Evolutionary conservation across 2,113 vertebrate species (phyloP), one percentile per base, ranked within the genome.

Genomic region (Archilochus colubris): DNA sequence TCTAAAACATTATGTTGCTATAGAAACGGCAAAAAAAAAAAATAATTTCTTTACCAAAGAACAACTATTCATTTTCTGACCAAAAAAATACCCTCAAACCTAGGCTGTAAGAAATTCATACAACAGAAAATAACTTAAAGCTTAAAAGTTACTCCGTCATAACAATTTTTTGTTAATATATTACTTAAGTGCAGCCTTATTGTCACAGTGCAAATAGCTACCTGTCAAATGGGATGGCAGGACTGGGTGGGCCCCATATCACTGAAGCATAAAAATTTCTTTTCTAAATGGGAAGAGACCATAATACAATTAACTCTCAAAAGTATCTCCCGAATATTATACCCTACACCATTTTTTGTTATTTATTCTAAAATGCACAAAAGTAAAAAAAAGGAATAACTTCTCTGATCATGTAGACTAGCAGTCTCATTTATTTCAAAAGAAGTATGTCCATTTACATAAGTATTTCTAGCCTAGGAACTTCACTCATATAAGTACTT

Each of bases 1-100:
- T 93, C 81, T 89, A 72, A 93, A 93, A 93, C 75, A 94, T 92
- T 74, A 88, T 22, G 72, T 96, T 97, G 92, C 98, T 91, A 93
- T 9, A 91, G 96, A 82, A 97, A 97, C 89, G 36, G 19, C 74
- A 92, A 89, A 93, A 96, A 64, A 15, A 51, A 76, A 15, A 51
- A 76, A 63, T 67, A 0, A 75, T 86, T 72, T 86, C 7, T 62
- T 89, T 74, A 74, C 79, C 58, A 68, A 93, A 87, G 38, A 87
- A 62, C 80, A 67, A 72, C 77, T 79, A 43, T n/a, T 48, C 25
- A 28, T 81, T 96, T 94, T 93, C 43, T 46, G 17, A 76, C 24
- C 30, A 62, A 86, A 88, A 90, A 46, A 24, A 82, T 13, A 18
- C 0, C n/a, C 10, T 33, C n/a, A 40, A 50, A 86, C 2, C 53